Conservation (phyloP, 2,113 vertebrate species). For the Addax nasomaculatus region DNA sequence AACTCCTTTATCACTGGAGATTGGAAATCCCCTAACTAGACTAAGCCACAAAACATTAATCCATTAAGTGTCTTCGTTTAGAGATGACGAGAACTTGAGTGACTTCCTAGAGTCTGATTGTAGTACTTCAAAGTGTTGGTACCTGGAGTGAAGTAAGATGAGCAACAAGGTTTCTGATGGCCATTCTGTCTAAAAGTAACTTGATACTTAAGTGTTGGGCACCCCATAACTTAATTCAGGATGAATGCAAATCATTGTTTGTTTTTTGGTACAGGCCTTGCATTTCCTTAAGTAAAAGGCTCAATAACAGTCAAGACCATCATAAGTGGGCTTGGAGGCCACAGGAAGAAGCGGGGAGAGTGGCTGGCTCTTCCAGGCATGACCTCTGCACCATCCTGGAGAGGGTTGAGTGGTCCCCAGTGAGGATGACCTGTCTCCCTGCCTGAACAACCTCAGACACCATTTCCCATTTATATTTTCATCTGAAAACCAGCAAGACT, state of each 20-base stretch:
- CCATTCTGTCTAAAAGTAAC: neutral
- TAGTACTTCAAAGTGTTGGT: neutral
- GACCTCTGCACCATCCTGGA: neutral
- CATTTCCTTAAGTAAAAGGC: neutral
- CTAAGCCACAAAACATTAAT: neutral
- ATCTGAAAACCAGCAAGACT: neutral
- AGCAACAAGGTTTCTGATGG: neutral
- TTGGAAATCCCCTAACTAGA: neutral
- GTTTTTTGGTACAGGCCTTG: neutral
- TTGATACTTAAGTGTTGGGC: neutral
- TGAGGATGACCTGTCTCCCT: fast-evolving
- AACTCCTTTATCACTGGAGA: neutral
- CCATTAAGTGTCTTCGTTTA: neutral
- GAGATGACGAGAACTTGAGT: neutral
- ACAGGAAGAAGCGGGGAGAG: fast-evolving
- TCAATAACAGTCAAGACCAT: neutral
- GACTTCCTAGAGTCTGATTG: neutral
- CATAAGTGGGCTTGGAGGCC: neutral
- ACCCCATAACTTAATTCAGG: neutral
- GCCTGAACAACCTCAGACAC: neutral
- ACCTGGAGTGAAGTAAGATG: neutral
- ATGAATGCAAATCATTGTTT: neutral
- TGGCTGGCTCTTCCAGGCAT: neutral
- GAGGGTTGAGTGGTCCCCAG: neutral
- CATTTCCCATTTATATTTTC: neutral